Evolutionary conservation across 2,888 invertebrate genomes (phyloP), one percentile per base, ranked within the genome.

Genomic region (Liopterus haemorrhoidalis): DNA sequence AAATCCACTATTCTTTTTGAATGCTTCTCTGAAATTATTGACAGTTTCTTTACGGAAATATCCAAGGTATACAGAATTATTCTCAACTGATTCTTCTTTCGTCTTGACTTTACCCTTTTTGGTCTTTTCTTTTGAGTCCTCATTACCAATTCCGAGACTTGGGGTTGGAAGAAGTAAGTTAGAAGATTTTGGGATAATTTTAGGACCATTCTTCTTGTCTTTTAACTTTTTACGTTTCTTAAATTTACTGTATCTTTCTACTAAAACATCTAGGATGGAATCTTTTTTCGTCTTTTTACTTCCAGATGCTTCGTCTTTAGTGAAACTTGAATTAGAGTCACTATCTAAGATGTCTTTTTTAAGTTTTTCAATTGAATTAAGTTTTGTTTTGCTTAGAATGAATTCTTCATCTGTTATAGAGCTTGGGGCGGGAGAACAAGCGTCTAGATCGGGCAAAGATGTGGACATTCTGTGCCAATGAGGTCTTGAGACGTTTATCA

Each of bases 401-500:
- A n/a, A n/a, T 33, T 56, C 61, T 11, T 48, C 76, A 59, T 81
- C 81, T 52, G 78, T 76, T 25, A 77, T 74, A 1, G 78, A 76
- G 2, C 81, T 80, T 3, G 79, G 72, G 1, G 80, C 77, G 3
- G 82, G 82, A n/a, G 82, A 82, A 57, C 77, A 79, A 1, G 83
- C 81, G 58, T 87, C 87, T 49, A 87, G 68, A 61, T 87, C 87
- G 2, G 86, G 87, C 39, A 86, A 67, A 4, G 87, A 87, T 2
- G 83, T 80, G 1, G 86, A 84, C 9, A 84, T 72, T 51, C 82
- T 70, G 42, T 79, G 75, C 58, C 78, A 76, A 32, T 81, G 77
- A 18, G 81, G 81, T 53, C 83, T 76, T 21, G 85, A 82, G 43
- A 89, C 83, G 25, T 83, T 85, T 54, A 90, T 90, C 38, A 90